Evolutionary conservation across 2,113 vertebrate species (phyloP).

Genomic region (Grantiella picta): DNA sequence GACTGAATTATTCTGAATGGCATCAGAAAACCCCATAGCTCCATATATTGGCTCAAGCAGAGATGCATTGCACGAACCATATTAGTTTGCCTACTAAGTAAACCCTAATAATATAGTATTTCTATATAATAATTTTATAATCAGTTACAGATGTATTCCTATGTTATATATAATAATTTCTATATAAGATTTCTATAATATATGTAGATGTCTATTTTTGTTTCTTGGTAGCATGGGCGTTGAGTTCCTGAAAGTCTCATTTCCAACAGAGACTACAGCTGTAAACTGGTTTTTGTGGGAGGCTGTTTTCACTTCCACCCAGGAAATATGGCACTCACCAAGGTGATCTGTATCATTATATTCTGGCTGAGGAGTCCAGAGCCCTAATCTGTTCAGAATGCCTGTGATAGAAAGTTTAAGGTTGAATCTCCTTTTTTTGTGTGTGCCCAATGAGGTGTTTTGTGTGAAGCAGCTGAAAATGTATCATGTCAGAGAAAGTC

Average conservation of each 20-base stretch:
- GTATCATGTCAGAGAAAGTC: neutral
- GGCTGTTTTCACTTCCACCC: neutral
- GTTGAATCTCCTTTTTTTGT: neutral
- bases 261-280: neutral
- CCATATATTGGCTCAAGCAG: neutral
- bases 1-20: neutral
- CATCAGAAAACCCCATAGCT: neutral
- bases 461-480: neutral
- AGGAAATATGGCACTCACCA: neutral
- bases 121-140: neutral
- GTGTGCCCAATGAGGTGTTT: neutral
- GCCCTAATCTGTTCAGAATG: neutral
- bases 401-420: neutral
- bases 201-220: neutral
- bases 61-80: neutral
- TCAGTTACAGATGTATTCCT: fast-evolving
- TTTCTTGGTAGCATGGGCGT: neutral
- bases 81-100: neutral
- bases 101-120: neutral
- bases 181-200: too few relatives aligned
- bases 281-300: neutral
- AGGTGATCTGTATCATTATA: neutral
- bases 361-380: neutral
- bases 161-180: neutral
- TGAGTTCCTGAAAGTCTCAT: neutral